A percentile compares a stretch with the other conserved stretches of the same genome.
Conservation (phyloP, 1,140 invertebrate species). For the Caerostris extrusa region DNA sequence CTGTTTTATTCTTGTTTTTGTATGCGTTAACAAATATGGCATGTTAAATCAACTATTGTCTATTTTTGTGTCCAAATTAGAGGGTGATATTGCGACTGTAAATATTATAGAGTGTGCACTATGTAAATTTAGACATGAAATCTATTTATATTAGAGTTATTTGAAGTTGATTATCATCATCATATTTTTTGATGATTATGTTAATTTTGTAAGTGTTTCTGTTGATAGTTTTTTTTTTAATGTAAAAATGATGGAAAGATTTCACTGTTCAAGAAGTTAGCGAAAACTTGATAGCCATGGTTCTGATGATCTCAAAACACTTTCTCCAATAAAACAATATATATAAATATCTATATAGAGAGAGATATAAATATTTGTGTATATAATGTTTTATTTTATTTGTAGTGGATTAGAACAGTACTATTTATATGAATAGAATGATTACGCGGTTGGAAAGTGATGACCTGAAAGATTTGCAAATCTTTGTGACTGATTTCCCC, state of each 20-base stretch:
- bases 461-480: not conserved
- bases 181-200: too few species aligned
- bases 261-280: not conserved
- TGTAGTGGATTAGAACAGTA: not conserved
- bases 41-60: too few species aligned
- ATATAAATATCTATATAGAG: slow-evolving; percentile 50
- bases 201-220: too few species aligned
- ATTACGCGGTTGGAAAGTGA: slow-evolving; percentile 23
- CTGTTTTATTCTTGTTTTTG: too few species aligned
- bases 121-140: too few species aligned
- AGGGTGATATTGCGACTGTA: too few species aligned
- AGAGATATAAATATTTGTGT: slow-evolving; percentile 43
- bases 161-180: too few species aligned
- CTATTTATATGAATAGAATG: slow-evolving; percentile 34
- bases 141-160: too few species aligned
- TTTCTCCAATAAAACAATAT: slow-evolving; percentile 48
- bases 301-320: not conserved
- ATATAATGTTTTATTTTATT: slow-evolving; percentile 62
- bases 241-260: not conserved
- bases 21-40: too few species aligned
- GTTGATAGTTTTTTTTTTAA: too few species aligned
- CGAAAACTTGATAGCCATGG: not conserved
- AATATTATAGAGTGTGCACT: too few species aligned
- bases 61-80: too few species aligned
- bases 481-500: not conserved